Base-by-base conservation (phyloP, 2,113 vertebrate species). In the Fulica atra region DNA sequence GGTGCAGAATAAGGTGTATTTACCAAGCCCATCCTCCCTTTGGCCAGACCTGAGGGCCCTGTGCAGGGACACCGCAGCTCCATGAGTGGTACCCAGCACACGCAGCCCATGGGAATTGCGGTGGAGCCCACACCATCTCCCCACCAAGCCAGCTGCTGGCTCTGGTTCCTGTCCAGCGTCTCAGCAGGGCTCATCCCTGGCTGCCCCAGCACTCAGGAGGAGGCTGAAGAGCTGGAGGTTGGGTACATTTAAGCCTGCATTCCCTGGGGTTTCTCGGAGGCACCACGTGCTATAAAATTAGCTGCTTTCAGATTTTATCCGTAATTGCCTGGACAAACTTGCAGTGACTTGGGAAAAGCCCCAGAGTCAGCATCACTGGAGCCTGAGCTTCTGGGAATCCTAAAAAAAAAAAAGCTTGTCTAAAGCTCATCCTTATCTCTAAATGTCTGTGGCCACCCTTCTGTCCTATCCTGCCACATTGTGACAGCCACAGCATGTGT, bases 51-150 rank as follows among this genome's bases (percentile, higher is more conserved):
- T 19, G n/a, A 28, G 29, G 13, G 36, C 6, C 50, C 18, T 2
- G 7, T 0, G 0, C 7, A 11, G 44, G 10, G 11, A 38, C 53
- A 59, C 23, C 42, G n/a, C 35, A 24, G 21, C 40, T 74, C 6
- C 3, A 4, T 0, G 11, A 16, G n/a, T 29, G 42, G 28, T 44
- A 38, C 26, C 25, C 4, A 1, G 35, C 65, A 16, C 13, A 9
- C 1, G 4, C 24, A 46, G 70, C 44, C n/a, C 26, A 4, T 1
- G 8, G 69, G 35, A 87, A 61, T 33, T 13, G 42, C 1, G 12
- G 42, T 23, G 63, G 77, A 42, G 46, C n/a, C 48, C 56, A 38
- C 42, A 35, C 20, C 24, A 25, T 54, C 20, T 26, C 71, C 29
- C 33, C 7, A 7, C 72, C 48, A 28, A 24, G 20, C 74, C 0